Base-by-base conservation (phyloP, 2,888 invertebrate genomes). In the Nomada flava region DNA sequence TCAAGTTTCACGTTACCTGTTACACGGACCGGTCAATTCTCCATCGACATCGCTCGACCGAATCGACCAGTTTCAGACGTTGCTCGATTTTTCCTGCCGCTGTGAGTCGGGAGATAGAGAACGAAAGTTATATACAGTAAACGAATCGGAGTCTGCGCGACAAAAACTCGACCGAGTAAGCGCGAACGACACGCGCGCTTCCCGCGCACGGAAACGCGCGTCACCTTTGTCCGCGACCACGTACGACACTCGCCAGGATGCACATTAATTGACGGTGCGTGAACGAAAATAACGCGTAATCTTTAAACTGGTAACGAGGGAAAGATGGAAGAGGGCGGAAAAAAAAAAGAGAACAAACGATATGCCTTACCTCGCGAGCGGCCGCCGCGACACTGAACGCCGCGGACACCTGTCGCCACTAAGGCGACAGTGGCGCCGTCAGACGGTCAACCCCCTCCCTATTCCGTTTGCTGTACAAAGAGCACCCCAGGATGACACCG, bases 381-480 rank as follows among this genome's bases (percentile, higher is more conserved):
- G 93, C 91, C 90, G 93, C 91, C 92, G 93, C 93, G 91, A 93
- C 92, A 93, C 93, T 93, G 93, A 92, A 88, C 88, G 80, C 84
- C 88, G 88, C 91, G 90, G 92, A 93, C 93, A 93, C 93, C 93
- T 93, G 93, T 93, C 93, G 93, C 91, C 90, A 85, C 63, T 64
- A 50, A 76, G 82, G 82, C 91, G 90, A 89, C 88, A 76, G 90
- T 91, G 86, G 89, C 92, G 92, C 91, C 92, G 63, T 80, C 85
- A 72, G 9, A 67, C 76, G 82, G 82, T 47, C 71, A 76, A 83
- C 79, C 78, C 85, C 85, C 87, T 83, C 81, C 50, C 81, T 71
- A 77, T 29, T 60, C 68, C 26, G 10, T 50, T n/a, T n/a, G 20
- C 42, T 72, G 42, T 70, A 59, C 62, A 55, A 71, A 71, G 79